Evolutionary conservation across 2,888 invertebrate species (phyloP).

Genomic region (Morpho helenor): DNA sequence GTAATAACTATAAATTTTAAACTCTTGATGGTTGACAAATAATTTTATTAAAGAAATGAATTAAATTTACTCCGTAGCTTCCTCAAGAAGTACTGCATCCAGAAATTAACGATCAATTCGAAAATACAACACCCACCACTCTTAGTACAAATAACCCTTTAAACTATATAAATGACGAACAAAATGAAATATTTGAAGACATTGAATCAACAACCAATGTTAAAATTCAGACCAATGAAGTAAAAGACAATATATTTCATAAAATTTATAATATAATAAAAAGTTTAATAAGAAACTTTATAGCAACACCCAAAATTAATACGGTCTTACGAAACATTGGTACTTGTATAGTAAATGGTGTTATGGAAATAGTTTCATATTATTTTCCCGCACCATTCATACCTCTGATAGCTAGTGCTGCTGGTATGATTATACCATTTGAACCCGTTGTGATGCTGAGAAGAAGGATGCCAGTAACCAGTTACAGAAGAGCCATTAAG

Average conservation of each 20-base stretch:
- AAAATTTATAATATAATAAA: conserved; percentile 38
- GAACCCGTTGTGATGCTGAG: conserved; percentile 61
- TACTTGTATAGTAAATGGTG: conserved; percentile 63
- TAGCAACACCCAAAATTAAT: conserved; percentile 48
- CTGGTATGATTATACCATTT: conserved; percentile 64
- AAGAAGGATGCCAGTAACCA: conserved; percentile 61
- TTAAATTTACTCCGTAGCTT: conserved; percentile 24
- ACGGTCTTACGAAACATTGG: conserved; percentile 56
- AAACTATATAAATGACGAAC: conserved; percentile 14
- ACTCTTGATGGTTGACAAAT: too few species aligned
- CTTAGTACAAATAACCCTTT: conserved; percentile 1
- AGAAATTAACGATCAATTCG: conserved; percentile 50
- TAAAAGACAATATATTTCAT: conserved; percentile 8
- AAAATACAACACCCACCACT: conserved; percentile 19
- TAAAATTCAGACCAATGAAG: conserved; percentile 3
- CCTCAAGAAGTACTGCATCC: conserved; percentile 46
- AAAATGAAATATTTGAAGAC: conserved; percentile 14
- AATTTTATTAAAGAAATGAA: too few species aligned
- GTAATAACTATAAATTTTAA: too few species aligned
- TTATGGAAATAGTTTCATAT: conserved; percentile 57
- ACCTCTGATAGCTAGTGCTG: conserved; percentile 61
- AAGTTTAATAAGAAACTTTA: conserved; percentile 37
- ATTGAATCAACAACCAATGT: conserved; percentile 3
- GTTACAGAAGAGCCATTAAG: conserved; percentile 60
- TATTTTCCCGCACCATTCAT: conserved; percentile 64